Evolutionary conservation across 35 echinoderm and acorn worm species (phyloP), one percentile per base, ranked within the genome.

Genomic region (Anneissia japonica): DNA sequence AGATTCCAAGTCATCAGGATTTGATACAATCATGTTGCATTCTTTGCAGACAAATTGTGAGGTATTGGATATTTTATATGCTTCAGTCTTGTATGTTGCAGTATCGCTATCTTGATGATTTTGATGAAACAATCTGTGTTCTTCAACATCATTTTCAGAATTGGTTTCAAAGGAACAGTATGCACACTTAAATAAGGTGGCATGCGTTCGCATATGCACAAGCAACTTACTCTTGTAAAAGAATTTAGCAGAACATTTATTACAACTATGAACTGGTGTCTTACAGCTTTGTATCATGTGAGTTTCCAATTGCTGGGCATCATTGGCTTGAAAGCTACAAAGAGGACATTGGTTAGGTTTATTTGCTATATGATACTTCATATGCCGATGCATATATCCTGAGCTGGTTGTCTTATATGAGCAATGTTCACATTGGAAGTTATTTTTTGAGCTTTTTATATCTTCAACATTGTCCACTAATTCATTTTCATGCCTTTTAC

Each of bases 11-110:
- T 91, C 89, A 19, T 83, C 89, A 14, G 31, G 31, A n/a, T 86
- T 83, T 16, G 32, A 34, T 16, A 73, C 77, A 30, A 86, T 39
- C 83, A 87, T 94, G 34, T 93, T 89, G 41, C 96, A 99, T 28
- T 94, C 92, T 16, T 84, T 79, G 37, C 96, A 99, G 72, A 55
- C 74, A 45, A 81, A 95, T 33, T 36, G 81, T 12, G 51, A 16
- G 1, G 51, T 23, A 64, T 64, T 43, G 4, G 40, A 79, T 87
- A 4, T 51, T 84, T 31, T 75, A 46, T 34, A 92, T 83, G 36
- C 83, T 84, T 11, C 86, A 79, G 34, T 76, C 51, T 0, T 77
- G 35, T 79, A 16, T 38, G 2, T 36, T 81, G 38, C 9, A 81
- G 26, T 23, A 23, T 39, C 36, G 38, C 3, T 40, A 4, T 2